Evolutionary conservation across 2,888 invertebrate genomes (phyloP), one percentile per base, ranked within the genome.

Genomic region (Tribolium freemani): DNA sequence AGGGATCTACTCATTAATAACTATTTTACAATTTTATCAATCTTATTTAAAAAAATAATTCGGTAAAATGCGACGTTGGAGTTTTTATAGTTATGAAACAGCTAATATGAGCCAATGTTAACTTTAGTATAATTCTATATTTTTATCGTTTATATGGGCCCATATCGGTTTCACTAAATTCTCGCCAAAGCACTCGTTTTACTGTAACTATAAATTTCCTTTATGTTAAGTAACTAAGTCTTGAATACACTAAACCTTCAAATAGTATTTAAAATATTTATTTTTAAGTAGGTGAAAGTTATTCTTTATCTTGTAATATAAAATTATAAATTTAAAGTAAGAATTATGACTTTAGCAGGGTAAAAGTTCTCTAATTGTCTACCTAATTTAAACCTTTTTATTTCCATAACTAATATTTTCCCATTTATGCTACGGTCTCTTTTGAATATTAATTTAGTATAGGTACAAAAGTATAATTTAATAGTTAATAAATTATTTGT

Each of bases 331-430:
- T 50, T 48, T 61, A 61, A 50, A 26, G 48, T 50, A 61, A 48
- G 46, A 63, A 50, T 48, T 63, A 50, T 63, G 63, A 30, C 5
- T 3, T 26, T 16, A 48, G 61, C 46, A 30, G 31, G 50, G 56
- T 38, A 13, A 63, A 30, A 38, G 51, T 63, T 60, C 46, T 60
- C 60, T 48, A 63, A 63, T 51, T 30, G 63, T n/a, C 26, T 48
- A 46, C 9, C n/a, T 31, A 63, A 50, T 63, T 50, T 63, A 63
- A 51, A 13, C 50, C 31, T 30, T 63, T 63, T 51, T 63, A 63
- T 63, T 51, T 38, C 30, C 16, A 8, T 31, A 6, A 13, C 11
- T 61, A 60, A 48, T 60, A 75, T 74, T 72, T 73, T 57, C 64
- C 70, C 57, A 50, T 50, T 50, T 11, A 50, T 11, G 2, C 10